phyloP scores from a whole-genome alignment of 2,888 invertebrate species.

The Morpho achilles region DNA sequence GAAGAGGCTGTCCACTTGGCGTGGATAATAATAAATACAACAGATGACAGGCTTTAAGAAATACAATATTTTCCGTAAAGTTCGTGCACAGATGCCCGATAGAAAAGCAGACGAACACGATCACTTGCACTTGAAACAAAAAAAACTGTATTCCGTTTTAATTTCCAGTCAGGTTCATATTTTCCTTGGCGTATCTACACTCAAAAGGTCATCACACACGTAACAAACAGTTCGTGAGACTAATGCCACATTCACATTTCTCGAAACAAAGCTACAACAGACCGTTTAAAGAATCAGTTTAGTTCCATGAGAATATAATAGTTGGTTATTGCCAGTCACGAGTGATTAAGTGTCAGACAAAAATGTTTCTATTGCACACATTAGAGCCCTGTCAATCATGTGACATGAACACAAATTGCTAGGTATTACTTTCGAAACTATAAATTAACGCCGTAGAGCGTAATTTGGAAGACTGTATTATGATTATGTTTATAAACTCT shows the following conservation, averaged over 20 bases:
- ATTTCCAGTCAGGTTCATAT: constrained; percentile 31
- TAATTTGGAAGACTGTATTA: constrained; percentile 60
- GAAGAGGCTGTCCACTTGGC: constrained; percentile 41
- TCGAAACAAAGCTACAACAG: constrained; percentile 12
- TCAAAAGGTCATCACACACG: constrained; percentile 27
- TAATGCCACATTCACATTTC: constrained; percentile 21
- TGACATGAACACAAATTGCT: constrained; percentile 49
- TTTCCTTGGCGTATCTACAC: constrained; percentile 24
- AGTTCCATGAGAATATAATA: constrained; percentile 10
- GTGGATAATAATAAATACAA: constrained; percentile 49
- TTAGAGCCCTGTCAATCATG: constrained; percentile 51
- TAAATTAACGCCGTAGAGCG: constrained; percentile 66
- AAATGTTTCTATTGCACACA: constrained; percentile 37
- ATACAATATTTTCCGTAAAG: constrained; percentile 19
- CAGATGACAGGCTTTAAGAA: constrained; percentile 36
- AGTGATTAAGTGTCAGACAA: constrained; percentile 34
- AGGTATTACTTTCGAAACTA: constrained; percentile 60
- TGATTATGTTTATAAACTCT: constrained; percentile 54
- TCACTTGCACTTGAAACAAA: constrained; percentile 44
- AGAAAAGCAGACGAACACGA: constrained; percentile 63
- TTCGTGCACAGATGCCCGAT: constrained; percentile 67
- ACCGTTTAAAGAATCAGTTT: constrained; percentile 8
- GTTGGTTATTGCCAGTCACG: constrained; percentile 14
- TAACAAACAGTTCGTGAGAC: constrained; percentile 24
- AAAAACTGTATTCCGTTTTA: constrained; percentile 45